These are phyloP conservation scores for Diloba caeruleocephala DNA, from an alignment of 2,888 invertebrate genomes.

Conservation along the genomic window DNA sequence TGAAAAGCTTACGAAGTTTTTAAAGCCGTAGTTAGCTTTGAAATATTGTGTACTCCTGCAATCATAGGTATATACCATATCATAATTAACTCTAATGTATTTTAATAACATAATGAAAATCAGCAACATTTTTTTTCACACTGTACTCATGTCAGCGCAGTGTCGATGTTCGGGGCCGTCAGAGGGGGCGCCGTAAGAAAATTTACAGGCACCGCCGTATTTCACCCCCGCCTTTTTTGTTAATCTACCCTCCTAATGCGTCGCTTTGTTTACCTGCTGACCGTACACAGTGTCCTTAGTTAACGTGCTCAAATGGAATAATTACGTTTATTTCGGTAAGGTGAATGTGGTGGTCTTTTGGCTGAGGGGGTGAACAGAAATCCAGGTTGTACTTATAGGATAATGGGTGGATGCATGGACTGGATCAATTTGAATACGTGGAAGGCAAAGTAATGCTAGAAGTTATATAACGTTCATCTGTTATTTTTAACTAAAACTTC, in stretches of 20 bases:
- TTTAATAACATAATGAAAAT: neutral
- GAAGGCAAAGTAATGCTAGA: too few relatives aligned
- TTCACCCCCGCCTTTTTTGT: conserved; percentile 84
- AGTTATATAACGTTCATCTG: too few relatives aligned
- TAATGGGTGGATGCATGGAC: too few relatives aligned
- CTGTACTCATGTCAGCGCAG: conserved; percentile 79
- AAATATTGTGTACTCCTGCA: too few relatives aligned
- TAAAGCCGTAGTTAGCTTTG: too few relatives aligned
- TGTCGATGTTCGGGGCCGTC: conserved; percentile 83
- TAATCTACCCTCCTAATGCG: conserved; percentile 88
- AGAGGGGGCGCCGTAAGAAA: conserved; percentile 86
- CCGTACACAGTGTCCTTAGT: conserved; percentile 73
- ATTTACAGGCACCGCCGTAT: conserved; percentile 88
- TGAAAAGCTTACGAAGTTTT: too few relatives aligned
- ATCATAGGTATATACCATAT: too few relatives aligned
- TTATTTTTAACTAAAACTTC: too few relatives aligned
- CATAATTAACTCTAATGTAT: neutral
- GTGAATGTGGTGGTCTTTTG: conserved; percentile 25
- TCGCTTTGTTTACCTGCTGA: conserved; percentile 88
- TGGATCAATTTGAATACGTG: too few relatives aligned
- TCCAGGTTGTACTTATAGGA: neutral
- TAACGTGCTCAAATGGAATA: conserved; percentile 55
- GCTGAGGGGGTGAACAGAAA: conserved; percentile 27
- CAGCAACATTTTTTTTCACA: conserved; percentile 56
- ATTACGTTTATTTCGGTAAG: conserved; percentile 36